phyloP scores from a whole-genome alignment of 2,888 invertebrate species.

The Idaea aversata region DNA sequence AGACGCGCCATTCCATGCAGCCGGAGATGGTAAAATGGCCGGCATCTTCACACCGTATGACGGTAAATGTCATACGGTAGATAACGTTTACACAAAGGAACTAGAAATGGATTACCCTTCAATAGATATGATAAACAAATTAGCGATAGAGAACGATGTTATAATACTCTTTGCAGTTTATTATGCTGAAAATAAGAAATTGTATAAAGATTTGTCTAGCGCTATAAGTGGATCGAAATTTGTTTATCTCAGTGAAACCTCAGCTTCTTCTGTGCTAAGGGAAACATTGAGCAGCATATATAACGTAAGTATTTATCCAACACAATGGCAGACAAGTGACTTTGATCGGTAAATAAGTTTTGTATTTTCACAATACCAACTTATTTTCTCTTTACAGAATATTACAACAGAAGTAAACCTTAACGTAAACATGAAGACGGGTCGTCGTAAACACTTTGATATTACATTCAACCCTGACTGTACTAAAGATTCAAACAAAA shows the following conservation, averaged over 20 bases:
- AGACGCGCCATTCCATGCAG: slow-evolving; percentile 87
- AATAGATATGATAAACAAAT: slow-evolving; percentile 82
- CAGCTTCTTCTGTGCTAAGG: slow-evolving; percentile 26
- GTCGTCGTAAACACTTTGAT: slow-evolving; percentile 39
- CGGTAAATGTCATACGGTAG: slow-evolving; percentile 82
- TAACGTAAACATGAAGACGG: slow-evolving; percentile 35
- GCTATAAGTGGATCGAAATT: slow-evolving; percentile 43
- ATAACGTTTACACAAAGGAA: slow-evolving; percentile 78
- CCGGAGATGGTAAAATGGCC: slow-evolving; percentile 88
- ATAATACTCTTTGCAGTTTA: slow-evolving; percentile 45
- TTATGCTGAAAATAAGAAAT: background rate
- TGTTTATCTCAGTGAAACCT: slow-evolving; percentile 13
- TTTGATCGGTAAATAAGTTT: background rate
- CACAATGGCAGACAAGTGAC: background rate
- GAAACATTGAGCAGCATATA: slow-evolving; percentile 44
- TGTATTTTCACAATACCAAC: background rate
- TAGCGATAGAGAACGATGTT: slow-evolving; percentile 46
- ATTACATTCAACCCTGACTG: slow-evolving; percentile 73
- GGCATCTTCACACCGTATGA: slow-evolving; percentile 87
- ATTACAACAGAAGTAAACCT: slow-evolving; percentile 47
- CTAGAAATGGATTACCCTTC: slow-evolving; percentile 89
- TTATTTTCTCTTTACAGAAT: slow-evolving; percentile 37
- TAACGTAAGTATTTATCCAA: slow-evolving; percentile 37
- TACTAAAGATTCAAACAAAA: slow-evolving; percentile 12
- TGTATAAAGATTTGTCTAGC: slow-evolving; percentile 37